These are phyloP conservation scores for Silurus lanzhouensis DNA, from an alignment of 2,797 vertebrate genomes.

Conservation along the genomic window DNA sequence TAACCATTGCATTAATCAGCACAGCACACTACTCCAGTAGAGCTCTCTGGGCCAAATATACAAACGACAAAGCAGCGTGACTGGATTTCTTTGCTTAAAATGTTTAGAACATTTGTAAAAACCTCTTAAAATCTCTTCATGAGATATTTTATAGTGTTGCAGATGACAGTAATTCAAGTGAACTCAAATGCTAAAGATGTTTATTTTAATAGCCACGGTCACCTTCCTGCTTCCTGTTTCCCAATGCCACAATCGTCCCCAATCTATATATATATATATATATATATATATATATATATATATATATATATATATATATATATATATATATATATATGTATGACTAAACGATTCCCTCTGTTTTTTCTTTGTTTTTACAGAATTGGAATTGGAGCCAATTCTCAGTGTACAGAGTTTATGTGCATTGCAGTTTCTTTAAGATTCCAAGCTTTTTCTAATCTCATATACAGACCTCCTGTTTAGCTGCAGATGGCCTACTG, in stretches of 20 bases:
- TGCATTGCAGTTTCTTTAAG: background rate
- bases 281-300: slow-evolving; percentile 2
- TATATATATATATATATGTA: background rate
- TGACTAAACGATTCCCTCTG: background rate
- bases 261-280: background rate
- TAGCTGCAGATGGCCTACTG: slow-evolving; percentile 62
- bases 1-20: background rate
- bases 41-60: background rate
- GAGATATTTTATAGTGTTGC: background rate
- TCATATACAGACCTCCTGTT: slow-evolving; percentile 48
- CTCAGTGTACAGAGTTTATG: background rate
- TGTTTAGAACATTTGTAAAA: background rate
- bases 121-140: background rate
- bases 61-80: background rate
- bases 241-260: background rate
- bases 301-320: background rate
- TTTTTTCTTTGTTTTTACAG: background rate
- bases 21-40: background rate
- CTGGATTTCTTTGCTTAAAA: background rate
- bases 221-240: slow-evolving; percentile 27
- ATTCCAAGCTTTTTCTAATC: slow-evolving; percentile 53
- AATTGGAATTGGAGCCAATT: background rate
- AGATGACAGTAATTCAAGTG: background rate
- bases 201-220: slow-evolving; percentile 7
- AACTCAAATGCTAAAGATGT: background rate